Evolutionary conservation across 1,140 invertebrate genomes (phyloP), one percentile per base, ranked within the genome.

Genomic region (Phthorimaea operculella): DNA sequence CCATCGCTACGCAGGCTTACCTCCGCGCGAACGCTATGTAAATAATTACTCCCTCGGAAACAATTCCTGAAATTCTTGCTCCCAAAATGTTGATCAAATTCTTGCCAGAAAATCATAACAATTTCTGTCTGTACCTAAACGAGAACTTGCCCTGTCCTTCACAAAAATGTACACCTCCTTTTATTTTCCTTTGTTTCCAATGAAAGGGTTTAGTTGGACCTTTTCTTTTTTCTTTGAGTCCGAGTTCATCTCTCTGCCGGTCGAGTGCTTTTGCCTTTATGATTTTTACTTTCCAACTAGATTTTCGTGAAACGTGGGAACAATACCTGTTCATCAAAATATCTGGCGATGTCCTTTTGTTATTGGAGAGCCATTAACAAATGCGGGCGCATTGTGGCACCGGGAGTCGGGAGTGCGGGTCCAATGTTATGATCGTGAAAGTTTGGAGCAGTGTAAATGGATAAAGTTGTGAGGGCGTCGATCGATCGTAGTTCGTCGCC

Each of bases 401-500:
- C 36, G 10, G 36, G 36, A 9, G 1, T 5, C 36, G 8, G 3
- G 3, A 39, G n/a, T 39, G 36, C 36, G 36, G 36, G 36, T 12
- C 36, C 63, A 55, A 56, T 72, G 66, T 72, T 72, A 68, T 76
- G 70, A 77, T 79, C 68, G 76, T 64, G 68, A 75, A 82, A 79
- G 77, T 83, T 79, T 73, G 69, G 69, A 70, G 68, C 68, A 70
- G 70, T 79, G 73, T 73, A 75, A 80, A 79, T 76, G 76, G 70
- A 76, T 77, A 78, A 77, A 80, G 72, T 79, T 80, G 75, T 66
- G 55, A 74, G 75, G 75, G 75, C 71, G 67, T 68, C 51, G 72
- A 83, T 83, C 79, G 79, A 83, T 83, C 79, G 76, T 71, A 81
- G 79, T 81, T 81, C 76, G 78, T 81, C 76, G 79, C 67, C 78